A percentile compares a stretch with the other conserved stretches of the same genome.
Evolutionary conservation across 2,888 invertebrate genomes (phyloP).

Genomic region (Pseudoips prasinana): DNA sequence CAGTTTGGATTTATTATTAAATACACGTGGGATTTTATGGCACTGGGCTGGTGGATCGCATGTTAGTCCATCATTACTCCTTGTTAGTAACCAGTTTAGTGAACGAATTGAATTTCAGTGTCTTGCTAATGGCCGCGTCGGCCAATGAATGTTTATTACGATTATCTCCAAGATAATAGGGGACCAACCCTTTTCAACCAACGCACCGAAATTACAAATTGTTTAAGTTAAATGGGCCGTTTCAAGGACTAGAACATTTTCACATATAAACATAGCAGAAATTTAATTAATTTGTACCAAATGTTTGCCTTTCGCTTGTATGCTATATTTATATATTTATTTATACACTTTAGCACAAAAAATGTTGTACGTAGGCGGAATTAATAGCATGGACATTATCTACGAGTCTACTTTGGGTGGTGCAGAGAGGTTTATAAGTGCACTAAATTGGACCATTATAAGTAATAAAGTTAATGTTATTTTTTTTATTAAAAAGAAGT

Average conservation of each 20-base stretch:
- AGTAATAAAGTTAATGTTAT: no score
- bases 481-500: no score
- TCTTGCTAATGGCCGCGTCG: constrained; percentile 37
- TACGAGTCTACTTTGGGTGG: no score
- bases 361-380: no score
- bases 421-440: no score
- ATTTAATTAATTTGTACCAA: constrained; percentile 31
- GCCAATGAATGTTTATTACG: constrained; percentile 45
- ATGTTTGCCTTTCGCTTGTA: no score
- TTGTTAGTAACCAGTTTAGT: constrained; percentile 52
- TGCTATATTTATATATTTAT: no score
- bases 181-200: constrained; percentile 40
- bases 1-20: not conserved
- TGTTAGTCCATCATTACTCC: constrained; percentile 57
- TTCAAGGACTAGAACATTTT: constrained; percentile 28
- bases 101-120: constrained; percentile 59
- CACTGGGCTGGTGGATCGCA: constrained; percentile 42
- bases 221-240: constrained; percentile 36
- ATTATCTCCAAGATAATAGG: constrained; percentile 43
- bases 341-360: no score
- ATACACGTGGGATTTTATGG: constrained; percentile 31
- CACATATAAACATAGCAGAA: constrained; percentile 21
- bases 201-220: constrained; percentile 42
- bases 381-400: no score
- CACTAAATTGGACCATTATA: no score